These are phyloP conservation scores for Polydrusus pterygomalis DNA, from an alignment of 2,888 invertebrate species.

Conservation along the genomic window DNA sequence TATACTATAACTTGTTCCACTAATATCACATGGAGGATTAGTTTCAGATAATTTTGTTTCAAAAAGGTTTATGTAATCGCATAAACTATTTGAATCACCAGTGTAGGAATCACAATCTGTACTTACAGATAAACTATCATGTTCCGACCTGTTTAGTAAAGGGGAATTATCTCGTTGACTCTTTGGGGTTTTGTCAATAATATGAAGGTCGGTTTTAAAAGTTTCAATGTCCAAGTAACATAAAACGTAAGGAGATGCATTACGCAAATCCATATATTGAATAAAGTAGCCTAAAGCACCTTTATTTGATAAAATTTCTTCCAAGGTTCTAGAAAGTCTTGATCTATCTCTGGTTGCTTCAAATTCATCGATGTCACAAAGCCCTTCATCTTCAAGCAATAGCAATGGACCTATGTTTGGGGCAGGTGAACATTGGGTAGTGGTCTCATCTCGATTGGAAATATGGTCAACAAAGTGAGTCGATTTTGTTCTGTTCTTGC, in stretches of 20 bases:
- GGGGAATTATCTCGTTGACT: slow-evolving; percentile 57
- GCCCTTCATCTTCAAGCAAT: slow-evolving; percentile 68
- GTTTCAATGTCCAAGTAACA: slow-evolving; percentile 87
- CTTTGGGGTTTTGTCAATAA: slow-evolving; percentile 40
- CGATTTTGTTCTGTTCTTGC: not conserved
- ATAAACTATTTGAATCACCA: slow-evolving; percentile 68
- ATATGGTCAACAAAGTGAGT: not conserved
- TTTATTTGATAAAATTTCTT: slow-evolving; percentile 85
- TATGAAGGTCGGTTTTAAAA: slow-evolving; percentile 73
- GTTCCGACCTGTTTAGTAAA: slow-evolving; percentile 64
- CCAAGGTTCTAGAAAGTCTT: slow-evolving; percentile 83
- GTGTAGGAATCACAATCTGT: slow-evolving; percentile 71
- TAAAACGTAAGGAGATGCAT: slow-evolving; percentile 79
- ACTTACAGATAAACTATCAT: slow-evolving; percentile 71
- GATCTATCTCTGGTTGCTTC: slow-evolving; percentile 68
- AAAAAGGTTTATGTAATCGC: slow-evolving; percentile 63
- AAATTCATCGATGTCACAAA: slow-evolving; percentile 67
- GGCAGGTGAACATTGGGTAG: slow-evolving; percentile 1
- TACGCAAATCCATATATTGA: slow-evolving; percentile 88
- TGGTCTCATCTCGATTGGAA: not conserved
- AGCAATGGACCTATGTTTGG: slow-evolving; percentile 54
- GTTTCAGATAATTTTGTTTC: slow-evolving; percentile 58
- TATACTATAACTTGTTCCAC: slow-evolving; percentile 67
- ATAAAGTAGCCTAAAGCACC: slow-evolving; percentile 88
- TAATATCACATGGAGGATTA: slow-evolving; percentile 66